These are phyloP conservation scores for Onychomys arenicola DNA, from an alignment of 2,797 vertebrate species.

Conservation along the genomic window DNA sequence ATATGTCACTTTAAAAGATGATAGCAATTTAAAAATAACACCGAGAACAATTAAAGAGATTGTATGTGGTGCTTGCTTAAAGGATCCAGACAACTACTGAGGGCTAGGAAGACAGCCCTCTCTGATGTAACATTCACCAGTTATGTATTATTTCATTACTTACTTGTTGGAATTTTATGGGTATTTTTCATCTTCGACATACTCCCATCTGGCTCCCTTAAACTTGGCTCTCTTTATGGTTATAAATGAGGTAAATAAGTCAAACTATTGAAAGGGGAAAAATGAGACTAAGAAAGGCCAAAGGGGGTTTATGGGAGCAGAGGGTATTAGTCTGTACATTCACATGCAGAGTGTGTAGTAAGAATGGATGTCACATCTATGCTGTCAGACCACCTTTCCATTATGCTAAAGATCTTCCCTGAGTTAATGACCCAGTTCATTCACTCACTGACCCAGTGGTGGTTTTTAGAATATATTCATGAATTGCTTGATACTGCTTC, in stretches of 20 bases:
- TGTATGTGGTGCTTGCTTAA: neutral
- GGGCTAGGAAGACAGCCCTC: neutral
- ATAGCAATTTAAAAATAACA: slow-evolving; percentile 60
- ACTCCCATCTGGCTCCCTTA: neutral
- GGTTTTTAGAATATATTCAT: neutral
- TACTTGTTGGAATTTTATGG: slow-evolving; percentile 40
- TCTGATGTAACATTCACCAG: neutral
- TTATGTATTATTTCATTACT: neutral
- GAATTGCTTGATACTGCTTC: neutral
- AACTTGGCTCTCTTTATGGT: slow-evolving; percentile 32
- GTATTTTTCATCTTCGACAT: slow-evolving; percentile 40
- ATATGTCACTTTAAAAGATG: slow-evolving; percentile 48
- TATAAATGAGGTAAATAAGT: slow-evolving; percentile 8
- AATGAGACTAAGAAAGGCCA: slow-evolving; percentile 2
- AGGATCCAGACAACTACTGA: neutral
- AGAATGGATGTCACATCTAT: neutral
- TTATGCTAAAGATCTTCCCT: neutral
- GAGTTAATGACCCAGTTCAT: neutral
- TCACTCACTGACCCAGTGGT: neutral
- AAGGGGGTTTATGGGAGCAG: neutral
- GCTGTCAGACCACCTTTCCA: neutral
- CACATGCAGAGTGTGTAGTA: neutral
- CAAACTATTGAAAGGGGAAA: neutral
- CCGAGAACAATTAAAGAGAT: slow-evolving; percentile 50
- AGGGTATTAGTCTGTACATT: neutral